phyloP scores from a whole-genome alignment of 2,113 vertebrate genomes.

The Pomatostomus ruficeps region DNA sequence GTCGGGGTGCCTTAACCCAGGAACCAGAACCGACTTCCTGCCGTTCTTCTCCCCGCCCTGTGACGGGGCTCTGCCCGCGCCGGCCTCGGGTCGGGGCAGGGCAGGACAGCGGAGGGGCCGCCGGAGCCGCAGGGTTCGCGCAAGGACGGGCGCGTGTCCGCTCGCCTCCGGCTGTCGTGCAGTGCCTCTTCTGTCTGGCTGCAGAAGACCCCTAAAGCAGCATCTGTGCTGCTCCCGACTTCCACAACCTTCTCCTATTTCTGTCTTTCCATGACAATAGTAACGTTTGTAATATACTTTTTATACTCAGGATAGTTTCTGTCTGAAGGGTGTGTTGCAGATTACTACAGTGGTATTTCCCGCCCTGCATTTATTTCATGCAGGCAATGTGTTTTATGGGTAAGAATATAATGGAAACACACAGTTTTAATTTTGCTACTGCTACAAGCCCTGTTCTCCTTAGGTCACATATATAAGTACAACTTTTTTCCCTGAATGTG shows the following conservation, averaged over 20 bases:
- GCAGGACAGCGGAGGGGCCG: background rate
- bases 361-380: background rate
- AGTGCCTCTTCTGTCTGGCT: background rate
- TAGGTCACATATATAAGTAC: background rate
- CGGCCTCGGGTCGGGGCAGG: background rate
- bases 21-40: conserved; percentile 60
- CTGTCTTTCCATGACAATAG: fast-evolving
- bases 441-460: background rate
- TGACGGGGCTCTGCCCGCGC: background rate
- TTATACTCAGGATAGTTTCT: background rate
- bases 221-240: background rate
- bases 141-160: background rate
- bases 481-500: background rate
- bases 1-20: conserved; percentile 22
- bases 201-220: background rate
- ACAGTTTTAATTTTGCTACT: background rate
- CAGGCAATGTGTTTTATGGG: background rate
- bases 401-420: background rate
- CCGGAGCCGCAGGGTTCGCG: too few relatives aligned
- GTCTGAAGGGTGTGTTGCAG: background rate
- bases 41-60: background rate
- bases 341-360: background rate
- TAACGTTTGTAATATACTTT: background rate
- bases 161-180: background rate
- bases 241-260: background rate